Evolutionary conservation across 2,888 invertebrate genomes (phyloP).

Genomic region (Chrysodeixis includens): DNA sequence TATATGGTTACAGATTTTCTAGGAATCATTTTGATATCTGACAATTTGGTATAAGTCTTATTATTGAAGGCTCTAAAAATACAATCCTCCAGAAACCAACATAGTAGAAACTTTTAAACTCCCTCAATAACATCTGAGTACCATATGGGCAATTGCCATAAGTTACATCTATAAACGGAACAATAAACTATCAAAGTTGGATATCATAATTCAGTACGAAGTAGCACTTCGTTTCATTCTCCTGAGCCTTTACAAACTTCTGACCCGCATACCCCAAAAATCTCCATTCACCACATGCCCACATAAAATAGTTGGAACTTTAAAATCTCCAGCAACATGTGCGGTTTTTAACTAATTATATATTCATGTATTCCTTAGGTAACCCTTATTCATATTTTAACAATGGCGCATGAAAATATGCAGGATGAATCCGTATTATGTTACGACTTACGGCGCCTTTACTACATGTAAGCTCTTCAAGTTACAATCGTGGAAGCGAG

Average conservation of each 20-base stretch:
- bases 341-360: constrained; percentile 64
- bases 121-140: background rate
- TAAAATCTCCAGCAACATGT: constrained; percentile 12
- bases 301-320: constrained; percentile 27
- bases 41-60: too few species aligned
- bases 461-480: too few species aligned
- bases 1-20: too few species aligned
- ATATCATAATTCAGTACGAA: background rate
- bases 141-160: background rate
- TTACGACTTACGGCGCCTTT: constrained; percentile 9
- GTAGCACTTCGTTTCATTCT: background rate
- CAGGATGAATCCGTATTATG: constrained; percentile 45
- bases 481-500: too few species aligned
- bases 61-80: background rate
- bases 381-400: constrained; percentile 52
- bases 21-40: too few species aligned
- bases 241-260: background rate
- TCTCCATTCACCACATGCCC: constrained; percentile 6
- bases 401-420: constrained; percentile 55
- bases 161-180: constrained; percentile 1
- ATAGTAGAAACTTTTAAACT: too few species aligned
- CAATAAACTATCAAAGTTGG: background rate
- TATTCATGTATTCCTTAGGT: constrained; percentile 62
- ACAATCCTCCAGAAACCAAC: too few species aligned
- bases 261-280: background rate